phyloP scores from a whole-genome alignment of 2,888 invertebrate species.

The Gibbula magus region DNA sequence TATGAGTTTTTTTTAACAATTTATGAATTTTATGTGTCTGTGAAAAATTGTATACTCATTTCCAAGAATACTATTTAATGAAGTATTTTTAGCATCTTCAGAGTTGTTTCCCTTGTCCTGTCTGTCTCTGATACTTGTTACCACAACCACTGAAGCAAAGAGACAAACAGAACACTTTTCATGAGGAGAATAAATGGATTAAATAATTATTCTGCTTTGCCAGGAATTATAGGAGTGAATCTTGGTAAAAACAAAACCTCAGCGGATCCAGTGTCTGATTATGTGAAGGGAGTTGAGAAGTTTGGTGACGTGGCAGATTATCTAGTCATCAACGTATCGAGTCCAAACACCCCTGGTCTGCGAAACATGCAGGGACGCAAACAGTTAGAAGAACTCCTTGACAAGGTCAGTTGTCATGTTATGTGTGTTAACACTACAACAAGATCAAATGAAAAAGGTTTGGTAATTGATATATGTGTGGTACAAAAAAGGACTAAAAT shows the following conservation, averaged over 20 bases:
- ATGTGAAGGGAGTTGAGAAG: conserved; percentile 87
- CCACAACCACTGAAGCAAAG: no score
- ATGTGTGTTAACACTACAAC: not conserved
- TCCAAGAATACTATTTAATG: no score
- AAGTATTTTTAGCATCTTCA: no score
- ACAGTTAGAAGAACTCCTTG: conserved; percentile 83
- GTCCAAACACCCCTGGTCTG: conserved; percentile 96
- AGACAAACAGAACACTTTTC: no score
- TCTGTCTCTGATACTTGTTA: no score
- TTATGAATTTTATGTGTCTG: no score
- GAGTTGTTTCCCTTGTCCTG: no score
- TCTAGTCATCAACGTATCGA: conserved; percentile 96
- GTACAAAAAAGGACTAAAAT: not conserved
- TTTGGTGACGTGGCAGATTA: conserved; percentile 93
- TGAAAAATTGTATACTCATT: no score
- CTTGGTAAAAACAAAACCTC: conserved; percentile 96
- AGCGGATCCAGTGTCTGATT: conserved; percentile 85
- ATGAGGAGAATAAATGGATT: no score
- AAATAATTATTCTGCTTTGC: no score
- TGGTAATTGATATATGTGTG: not conserved
- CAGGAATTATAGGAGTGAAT: conserved; percentile 88
- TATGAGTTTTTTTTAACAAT: no score
- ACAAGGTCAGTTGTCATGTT: conserved; percentile 52
- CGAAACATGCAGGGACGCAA: conserved; percentile 87
- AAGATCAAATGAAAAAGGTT: not conserved